These are phyloP conservation scores for Erpobdella octoculata DNA, from an alignment of 2,888 invertebrate species.

Conservation along the genomic window DNA sequence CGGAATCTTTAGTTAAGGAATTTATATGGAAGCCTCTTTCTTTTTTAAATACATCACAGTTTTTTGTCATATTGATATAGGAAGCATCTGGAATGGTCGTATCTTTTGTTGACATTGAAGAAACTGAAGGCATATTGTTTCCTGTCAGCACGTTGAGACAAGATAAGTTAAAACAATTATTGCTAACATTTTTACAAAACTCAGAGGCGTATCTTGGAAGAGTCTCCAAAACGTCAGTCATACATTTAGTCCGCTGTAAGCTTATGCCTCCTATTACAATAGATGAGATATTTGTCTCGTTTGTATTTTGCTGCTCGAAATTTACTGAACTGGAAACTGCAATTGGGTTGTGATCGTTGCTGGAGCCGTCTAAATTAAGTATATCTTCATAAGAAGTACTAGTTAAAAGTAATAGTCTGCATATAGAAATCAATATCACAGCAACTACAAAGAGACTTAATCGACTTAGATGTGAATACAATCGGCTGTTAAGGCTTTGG, in stretches of 20 bases:
- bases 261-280: not conserved
- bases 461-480: no score
- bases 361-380: no score
- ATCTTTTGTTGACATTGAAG: no score
- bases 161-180: not conserved
- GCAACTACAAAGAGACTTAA: no score
- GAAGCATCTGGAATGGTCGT: not conserved
- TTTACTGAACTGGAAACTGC: no score
- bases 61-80: slow-evolving; percentile 23
- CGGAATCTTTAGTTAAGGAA: slow-evolving; percentile 37
- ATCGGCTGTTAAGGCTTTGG: no score
- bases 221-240: not conserved
- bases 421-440: no score
- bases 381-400: no score
- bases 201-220: not conserved
- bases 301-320: no score
- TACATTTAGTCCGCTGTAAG: not conserved
- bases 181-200: not conserved
- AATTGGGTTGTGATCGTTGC: no score
- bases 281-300: not conserved
- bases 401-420: no score
- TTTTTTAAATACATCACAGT: slow-evolving; percentile 33
- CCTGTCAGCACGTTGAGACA: not conserved
- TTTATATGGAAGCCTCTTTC: slow-evolving; percentile 28
- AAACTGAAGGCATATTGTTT: not conserved